A percentile compares a stretch with the other conserved stretches of the same genome.
Evolutionary conservation across 2,888 invertebrate genomes (phyloP).

Genomic region (Clivina fossor): DNA sequence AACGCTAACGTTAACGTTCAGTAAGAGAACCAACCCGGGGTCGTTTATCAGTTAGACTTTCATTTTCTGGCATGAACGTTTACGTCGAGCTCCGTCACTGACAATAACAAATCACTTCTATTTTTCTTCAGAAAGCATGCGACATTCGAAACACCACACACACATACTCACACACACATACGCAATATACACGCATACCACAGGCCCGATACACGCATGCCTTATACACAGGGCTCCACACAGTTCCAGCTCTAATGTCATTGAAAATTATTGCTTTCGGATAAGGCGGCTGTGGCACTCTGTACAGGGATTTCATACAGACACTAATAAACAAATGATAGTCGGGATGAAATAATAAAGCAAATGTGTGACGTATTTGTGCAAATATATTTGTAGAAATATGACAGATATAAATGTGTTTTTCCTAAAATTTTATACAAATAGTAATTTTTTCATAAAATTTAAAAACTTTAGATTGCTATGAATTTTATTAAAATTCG

Average conservation of each 20-base stretch:
- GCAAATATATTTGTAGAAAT: no score
- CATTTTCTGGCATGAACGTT: conserved; percentile 51
- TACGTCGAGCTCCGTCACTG: conserved; percentile 42
- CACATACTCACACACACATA: conserved; percentile 17
- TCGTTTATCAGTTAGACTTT: conserved; percentile 51
- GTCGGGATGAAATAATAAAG: conserved; percentile 9
- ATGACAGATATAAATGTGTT: no score
- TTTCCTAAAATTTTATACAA: no score
- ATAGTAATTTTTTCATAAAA: no score
- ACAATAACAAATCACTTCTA: conserved; percentile 50
- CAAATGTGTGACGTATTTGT: no score
- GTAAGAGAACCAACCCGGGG: no score
- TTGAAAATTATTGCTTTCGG: conserved; percentile 30
- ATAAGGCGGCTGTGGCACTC: conserved; percentile 23
- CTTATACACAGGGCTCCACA: conserved; percentile 8
- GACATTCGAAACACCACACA: conserved; percentile 30
- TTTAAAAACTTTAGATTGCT: no score
- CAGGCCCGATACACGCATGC: background rate
- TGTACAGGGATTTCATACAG: conserved; percentile 17
- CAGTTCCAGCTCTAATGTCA: conserved; percentile 20
- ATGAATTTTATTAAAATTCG: no score
- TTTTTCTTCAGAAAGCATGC: conserved; percentile 46
- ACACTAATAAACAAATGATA: conserved; percentile 20
- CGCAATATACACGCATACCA: conserved; percentile 1
- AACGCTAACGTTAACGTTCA: no score